These are phyloP conservation scores for Octodonta nipae DNA, from an alignment of 2,888 invertebrate genomes.

Conservation along the genomic window DNA sequence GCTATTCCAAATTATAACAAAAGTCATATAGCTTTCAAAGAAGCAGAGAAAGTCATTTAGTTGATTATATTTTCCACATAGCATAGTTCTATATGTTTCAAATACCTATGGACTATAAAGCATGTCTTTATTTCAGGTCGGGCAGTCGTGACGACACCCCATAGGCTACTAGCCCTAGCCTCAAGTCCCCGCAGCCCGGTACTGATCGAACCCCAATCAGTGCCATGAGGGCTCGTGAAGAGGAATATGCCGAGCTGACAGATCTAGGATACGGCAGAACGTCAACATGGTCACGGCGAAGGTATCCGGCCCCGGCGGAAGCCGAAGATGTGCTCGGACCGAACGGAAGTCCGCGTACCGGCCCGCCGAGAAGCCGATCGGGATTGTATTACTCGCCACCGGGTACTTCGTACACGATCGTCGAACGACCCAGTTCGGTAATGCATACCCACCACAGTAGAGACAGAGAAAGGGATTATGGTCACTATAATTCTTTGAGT, in stretches of 20 bases:
- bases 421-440: conserved; percentile 64
- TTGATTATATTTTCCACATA: too few species aligned
- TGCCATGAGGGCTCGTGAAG: too few species aligned
- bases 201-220: too few species aligned
- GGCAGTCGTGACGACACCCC: too few species aligned
- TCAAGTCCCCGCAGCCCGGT: too few species aligned
- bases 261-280: conserved; percentile 31
- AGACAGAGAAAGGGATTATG: conserved; percentile 19
- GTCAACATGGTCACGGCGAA: conserved; percentile 46
- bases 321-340: conserved; percentile 45
- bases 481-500: conserved; percentile 38
- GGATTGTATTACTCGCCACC: conserved; percentile 77
- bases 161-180: too few species aligned
- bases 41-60: too few species aligned
- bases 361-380: conserved; percentile 41
- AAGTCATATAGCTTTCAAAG: too few species aligned
- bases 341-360: conserved; percentile 34
- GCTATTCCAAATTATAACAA: too few species aligned
- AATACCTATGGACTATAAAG: too few species aligned
- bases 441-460: conserved; percentile 36
- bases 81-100: too few species aligned
- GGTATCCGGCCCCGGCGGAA: conserved; percentile 36
- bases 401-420: conserved; percentile 78
- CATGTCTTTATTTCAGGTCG: too few species aligned
- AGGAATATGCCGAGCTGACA: conserved; percentile 35